Evolutionary conservation across 1,140 invertebrate genomes (phyloP).

Genomic region (Oncopeltus fasciatus): DNA sequence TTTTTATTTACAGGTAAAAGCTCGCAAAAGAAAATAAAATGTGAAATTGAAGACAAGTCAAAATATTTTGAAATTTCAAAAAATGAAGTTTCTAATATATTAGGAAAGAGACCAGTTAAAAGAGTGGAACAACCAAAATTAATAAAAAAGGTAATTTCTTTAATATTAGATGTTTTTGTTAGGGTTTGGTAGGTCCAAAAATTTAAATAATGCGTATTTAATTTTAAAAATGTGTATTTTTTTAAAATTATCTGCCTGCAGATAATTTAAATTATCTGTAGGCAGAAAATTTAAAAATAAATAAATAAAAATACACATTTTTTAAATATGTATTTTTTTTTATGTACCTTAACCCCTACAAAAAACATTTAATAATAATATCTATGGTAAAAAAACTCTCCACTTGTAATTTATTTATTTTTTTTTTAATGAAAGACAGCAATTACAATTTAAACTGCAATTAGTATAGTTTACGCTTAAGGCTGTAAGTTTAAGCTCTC

Average conservation of each 20-base stretch:
- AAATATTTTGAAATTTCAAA: slow-evolving; percentile 20
- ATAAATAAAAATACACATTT: neutral
- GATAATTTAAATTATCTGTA: neutral
- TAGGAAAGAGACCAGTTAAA: slow-evolving; percentile 32
- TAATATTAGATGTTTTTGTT: neutral
- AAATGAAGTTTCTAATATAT: slow-evolving; percentile 27
- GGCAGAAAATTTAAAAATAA: neutral
- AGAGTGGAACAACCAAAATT: slow-evolving; percentile 3
- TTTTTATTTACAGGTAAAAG: neutral
- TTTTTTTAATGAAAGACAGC: too few relatives aligned
- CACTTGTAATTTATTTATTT: too few relatives aligned
- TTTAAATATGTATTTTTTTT: neutral
- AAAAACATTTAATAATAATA: too few relatives aligned
- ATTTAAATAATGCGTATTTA: too few relatives aligned
- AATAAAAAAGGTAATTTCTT: neutral
- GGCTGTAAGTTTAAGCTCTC: too few relatives aligned
- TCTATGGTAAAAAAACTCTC: too few relatives aligned
- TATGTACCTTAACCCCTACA: too few relatives aligned
- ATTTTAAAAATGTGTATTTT: neutral
- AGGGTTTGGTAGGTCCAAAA: too few relatives aligned
- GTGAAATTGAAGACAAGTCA: slow-evolving; percentile 8
- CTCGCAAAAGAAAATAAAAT: neutral
- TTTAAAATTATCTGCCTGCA: neutral
- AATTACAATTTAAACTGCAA: too few relatives aligned
- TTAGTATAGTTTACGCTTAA: too few relatives aligned